Percentiles rank a stretch among this genome's conserved stretches.
Evolutionary conservation across 2,888 invertebrate species (phyloP).

Genomic region (Euplexia lucipara): DNA sequence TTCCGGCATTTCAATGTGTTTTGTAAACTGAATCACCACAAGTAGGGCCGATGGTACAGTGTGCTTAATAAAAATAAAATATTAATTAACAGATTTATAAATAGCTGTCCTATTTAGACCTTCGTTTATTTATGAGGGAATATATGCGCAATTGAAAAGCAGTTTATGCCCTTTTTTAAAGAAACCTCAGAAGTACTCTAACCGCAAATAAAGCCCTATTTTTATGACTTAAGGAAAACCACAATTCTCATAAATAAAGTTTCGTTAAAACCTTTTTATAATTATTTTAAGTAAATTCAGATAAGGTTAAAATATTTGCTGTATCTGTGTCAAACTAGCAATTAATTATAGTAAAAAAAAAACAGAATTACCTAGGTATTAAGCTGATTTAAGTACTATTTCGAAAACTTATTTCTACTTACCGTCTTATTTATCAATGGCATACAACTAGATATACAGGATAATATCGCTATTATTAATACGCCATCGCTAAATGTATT

Average conservation of each 20-base stretch:
- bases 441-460: too few species aligned
- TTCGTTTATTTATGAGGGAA: slow-evolving; percentile 3
- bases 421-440: too few species aligned
- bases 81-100: too few species aligned
- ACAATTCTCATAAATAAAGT: neutral
- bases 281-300: neutral
- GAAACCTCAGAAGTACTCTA: neutral
- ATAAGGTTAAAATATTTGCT: neutral
- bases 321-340: neutral
- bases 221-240: slow-evolving; percentile 27
- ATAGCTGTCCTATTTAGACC: neutral
- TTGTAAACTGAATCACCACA: too few species aligned
- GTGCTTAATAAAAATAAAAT: too few species aligned
- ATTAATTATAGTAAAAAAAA: neutral
- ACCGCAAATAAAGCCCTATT: slow-evolving; percentile 2
- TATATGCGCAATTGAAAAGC: neutral
- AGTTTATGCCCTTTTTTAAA: neutral
- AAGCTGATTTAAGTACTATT: too few species aligned
- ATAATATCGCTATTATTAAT: too few species aligned
- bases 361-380: too few species aligned
- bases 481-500: too few species aligned
- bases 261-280: neutral
- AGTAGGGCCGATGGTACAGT: too few species aligned
- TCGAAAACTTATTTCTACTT: too few species aligned
- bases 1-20: too few species aligned